phyloP scores from a whole-genome alignment of 2,113 vertebrate species.

The Acrocephalus kingi region DNA sequence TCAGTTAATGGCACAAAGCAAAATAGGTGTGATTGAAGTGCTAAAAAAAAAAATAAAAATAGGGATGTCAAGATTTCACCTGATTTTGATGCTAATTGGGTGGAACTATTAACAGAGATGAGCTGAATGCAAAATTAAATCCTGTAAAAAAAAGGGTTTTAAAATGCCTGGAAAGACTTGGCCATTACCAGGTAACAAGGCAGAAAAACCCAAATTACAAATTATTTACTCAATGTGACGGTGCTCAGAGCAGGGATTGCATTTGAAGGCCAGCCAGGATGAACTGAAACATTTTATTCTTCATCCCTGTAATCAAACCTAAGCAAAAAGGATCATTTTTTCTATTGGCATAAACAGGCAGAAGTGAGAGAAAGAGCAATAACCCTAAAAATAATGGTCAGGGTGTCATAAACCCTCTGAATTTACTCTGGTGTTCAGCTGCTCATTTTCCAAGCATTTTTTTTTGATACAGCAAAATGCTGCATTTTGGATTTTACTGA shows the following conservation, averaged over 20 bases:
- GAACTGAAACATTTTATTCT: neutral
- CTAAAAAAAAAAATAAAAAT: neutral
- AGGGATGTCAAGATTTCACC: neutral
- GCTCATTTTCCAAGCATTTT: neutral
- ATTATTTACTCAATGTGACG: neutral
- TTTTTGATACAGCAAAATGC: neutral
- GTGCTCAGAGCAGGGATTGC: neutral
- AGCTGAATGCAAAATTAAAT: neutral
- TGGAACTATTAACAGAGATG: neutral
- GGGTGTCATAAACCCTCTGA: neutral
- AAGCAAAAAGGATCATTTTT: neutral
- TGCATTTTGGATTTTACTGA: neutral
- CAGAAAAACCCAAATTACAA: neutral
- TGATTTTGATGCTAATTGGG: constrained; percentile 15
- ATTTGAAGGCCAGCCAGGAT: constrained; percentile 9
- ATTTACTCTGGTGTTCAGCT: neutral
- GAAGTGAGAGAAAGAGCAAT: neutral
- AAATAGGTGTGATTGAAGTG: neutral
- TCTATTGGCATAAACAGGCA: neutral
- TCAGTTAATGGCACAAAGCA: neutral
- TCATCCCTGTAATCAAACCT: neutral
- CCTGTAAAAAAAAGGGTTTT: neutral
- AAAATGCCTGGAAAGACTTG: constrained; percentile 5
- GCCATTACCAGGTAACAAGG: neutral
- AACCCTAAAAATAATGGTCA: neutral